Evolutionary conservation across 2,797 vertebrate genomes (phyloP).

Genomic region (Ataeniobius toweri): DNA sequence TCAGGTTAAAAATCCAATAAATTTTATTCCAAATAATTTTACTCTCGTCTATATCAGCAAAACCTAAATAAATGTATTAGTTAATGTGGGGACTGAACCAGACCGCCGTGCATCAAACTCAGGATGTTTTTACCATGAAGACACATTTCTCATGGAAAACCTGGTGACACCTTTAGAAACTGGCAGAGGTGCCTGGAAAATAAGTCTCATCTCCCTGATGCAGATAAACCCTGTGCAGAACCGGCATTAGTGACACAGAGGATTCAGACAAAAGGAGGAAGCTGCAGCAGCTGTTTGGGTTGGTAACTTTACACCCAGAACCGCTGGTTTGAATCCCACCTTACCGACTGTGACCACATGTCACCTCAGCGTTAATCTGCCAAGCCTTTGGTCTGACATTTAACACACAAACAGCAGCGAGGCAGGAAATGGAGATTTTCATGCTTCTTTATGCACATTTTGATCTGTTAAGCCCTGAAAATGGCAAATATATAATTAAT

Average conservation of each 20-base stretch:
- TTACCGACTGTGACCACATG: conserved; percentile 9
- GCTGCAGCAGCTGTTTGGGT: conserved; percentile 21
- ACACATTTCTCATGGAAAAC: neutral
- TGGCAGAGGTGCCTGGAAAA: neutral
- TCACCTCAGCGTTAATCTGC: conserved; percentile 40
- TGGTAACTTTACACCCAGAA: conserved; percentile 13
- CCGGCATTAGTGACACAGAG: neutral
- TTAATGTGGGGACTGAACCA: too few relatives aligned
- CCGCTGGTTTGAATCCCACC: neutral
- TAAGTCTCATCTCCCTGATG: neutral
- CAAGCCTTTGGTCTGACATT: conserved; percentile 6
- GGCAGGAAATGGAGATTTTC: neutral
- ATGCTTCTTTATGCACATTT: neutral
- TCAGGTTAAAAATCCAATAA: too few relatives aligned
- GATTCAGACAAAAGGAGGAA: neutral
- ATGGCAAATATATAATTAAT: neutral
- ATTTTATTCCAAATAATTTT: neutral
- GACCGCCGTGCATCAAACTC: too few relatives aligned
- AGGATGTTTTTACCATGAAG: neutral
- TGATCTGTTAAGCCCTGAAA: neutral
- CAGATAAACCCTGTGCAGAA: neutral
- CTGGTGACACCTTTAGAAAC: neutral
- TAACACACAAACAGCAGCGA: conserved; percentile 8
- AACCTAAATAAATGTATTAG: neutral
- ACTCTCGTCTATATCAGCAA: neutral